Conservation (phyloP, 2,888 invertebrate species). For the Dynastes tityus region DNA sequence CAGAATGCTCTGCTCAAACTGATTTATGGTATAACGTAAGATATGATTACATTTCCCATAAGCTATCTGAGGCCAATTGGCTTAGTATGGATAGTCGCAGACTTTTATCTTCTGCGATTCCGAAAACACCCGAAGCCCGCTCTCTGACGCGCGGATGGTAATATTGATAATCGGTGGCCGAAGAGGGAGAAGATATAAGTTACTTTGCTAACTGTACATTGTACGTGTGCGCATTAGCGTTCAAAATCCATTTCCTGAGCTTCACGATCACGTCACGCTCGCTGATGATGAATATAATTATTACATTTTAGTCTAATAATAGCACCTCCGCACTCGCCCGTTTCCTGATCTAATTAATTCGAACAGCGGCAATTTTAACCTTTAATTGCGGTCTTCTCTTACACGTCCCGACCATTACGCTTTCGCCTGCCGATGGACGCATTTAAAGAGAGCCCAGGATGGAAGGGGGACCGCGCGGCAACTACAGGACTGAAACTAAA, state of each 20-base stretch:
- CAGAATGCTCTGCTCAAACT: too few species aligned
- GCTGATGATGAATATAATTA: slow-evolving; percentile 44
- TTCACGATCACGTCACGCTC: neutral
- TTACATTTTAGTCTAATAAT: slow-evolving; percentile 43
- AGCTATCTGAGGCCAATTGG: too few species aligned
- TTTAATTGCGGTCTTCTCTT: slow-evolving; percentile 31
- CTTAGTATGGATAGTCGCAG: too few species aligned
- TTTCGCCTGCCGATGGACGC: neutral
- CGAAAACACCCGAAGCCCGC: too few species aligned
- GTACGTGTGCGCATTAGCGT: neutral
- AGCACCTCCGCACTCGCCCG: neutral
- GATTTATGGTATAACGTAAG: too few species aligned
- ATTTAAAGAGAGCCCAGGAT: slow-evolving; percentile 5
- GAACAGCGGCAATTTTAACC: slow-evolving; percentile 45
- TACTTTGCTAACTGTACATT: too few species aligned
- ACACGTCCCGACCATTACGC: slow-evolving; percentile 22
- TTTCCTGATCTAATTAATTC: slow-evolving; percentile 43
- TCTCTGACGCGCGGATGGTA: too few species aligned
- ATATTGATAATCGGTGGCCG: too few species aligned
- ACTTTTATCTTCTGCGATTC: too few species aligned
- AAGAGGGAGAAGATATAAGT: too few species aligned
- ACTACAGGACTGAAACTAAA: neutral
- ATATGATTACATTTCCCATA: too few species aligned
- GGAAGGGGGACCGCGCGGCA: neutral
- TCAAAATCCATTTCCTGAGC: slow-evolving; percentile 2